Evolutionary conservation across 2,888 invertebrate species (phyloP).

Genomic region (Crepidodera aurea): DNA sequence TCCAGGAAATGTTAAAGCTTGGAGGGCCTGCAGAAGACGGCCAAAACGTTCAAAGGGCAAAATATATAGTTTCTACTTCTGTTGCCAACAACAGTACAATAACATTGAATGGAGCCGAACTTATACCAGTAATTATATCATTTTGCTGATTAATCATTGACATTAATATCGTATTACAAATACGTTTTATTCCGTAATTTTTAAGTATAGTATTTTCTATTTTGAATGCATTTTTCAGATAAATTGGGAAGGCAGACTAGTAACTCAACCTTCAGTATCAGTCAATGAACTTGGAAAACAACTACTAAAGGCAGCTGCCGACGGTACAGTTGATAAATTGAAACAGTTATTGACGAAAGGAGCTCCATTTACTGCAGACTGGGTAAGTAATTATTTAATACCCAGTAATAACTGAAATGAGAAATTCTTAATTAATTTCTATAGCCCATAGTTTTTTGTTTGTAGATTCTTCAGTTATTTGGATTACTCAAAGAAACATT

Average conservation of each 20-base stretch:
- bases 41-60: constrained; percentile 41
- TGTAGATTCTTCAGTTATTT: too few relatives aligned
- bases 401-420: too few relatives aligned
- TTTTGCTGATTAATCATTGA: not conserved
- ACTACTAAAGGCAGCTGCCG: constrained; percentile 79
- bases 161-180: not conserved
- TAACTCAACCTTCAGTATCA: constrained; percentile 55
- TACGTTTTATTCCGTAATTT: too few relatives aligned
- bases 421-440: too few relatives aligned
- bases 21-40: constrained; percentile 37
- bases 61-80: constrained; percentile 44
- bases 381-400: constrained; percentile 70
- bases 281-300: constrained; percentile 85
- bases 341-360: constrained; percentile 82
- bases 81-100: constrained; percentile 38
- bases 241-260: constrained; percentile 48
- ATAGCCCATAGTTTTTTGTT: too few relatives aligned
- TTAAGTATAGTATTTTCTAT: too few relatives aligned
- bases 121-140: constrained; percentile 60
- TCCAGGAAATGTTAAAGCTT: constrained; percentile 52
- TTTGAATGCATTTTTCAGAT: too few relatives aligned
- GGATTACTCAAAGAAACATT: too few relatives aligned
- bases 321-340: constrained; percentile 80
- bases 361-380: constrained; percentile 92
- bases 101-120: constrained; percentile 50